Evolutionary conservation across 2,888 invertebrate species (phyloP), one percentile per base, ranked within the genome.

Genomic region (Cephus pulcher): DNA sequence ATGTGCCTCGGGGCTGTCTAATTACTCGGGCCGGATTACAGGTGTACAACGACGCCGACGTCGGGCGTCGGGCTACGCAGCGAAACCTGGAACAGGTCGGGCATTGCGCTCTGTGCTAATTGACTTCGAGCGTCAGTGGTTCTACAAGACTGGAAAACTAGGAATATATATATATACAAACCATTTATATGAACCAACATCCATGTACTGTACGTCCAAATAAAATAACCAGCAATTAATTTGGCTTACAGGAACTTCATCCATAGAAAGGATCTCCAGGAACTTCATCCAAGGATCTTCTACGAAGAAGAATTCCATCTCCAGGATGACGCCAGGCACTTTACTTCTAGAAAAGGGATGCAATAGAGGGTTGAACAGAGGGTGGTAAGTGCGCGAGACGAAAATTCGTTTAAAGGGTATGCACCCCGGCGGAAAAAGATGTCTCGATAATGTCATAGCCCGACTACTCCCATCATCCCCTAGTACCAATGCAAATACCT

Each of bases 21-120:
- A 86, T 86, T 86, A 84, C 80, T 81, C 84, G 80, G 75, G 78
- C 82, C 73, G 79, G 78, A 80, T 85, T 85, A 82, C 84, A 84
- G 82, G 84, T 85, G 81, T 81, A 77, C 79, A 33, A 9, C 71
- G 56, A 56, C 56, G 56, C 23, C 56, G 56, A 56, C 56, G 23
- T 9, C 23, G 56, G 56, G 9, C 56, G 40, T 40, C 40, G 40
- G 15, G 40, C 40, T 40, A 40, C 40, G 40, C 40, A 15, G 15
- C 40, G 56, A 56, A 56, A 56, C 23, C 9, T 56, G 2, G 56
- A 56, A 23, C 56, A 56, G 56, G 56, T 15, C 23, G 23, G 23
- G 23, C 56, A 56, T 56, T 56, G 56, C 56, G 56, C 9, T 56
- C 56, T 56, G 23, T 9, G 23, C 23, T 56, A 56, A 56, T 56